phyloP scores from a whole-genome alignment of 2,797 vertebrate species.

The Cuniculus paca region DNA sequence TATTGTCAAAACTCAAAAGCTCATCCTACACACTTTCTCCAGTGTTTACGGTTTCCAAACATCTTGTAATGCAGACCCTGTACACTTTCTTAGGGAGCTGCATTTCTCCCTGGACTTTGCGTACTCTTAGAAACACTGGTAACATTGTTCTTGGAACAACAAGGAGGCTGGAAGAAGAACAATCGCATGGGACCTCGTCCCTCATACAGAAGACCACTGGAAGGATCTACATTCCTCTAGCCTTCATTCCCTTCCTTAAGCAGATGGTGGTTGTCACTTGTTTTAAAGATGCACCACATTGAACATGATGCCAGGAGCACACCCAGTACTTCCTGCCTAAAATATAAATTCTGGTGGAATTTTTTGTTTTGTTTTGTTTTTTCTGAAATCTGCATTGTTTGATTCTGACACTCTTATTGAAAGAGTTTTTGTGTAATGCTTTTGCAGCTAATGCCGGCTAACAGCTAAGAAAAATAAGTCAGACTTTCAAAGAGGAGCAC shows the following conservation, averaged over 20 bases:
- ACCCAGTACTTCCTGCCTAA: background rate
- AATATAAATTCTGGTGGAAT: background rate
- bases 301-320: background rate
- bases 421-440: background rate
- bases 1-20: background rate
- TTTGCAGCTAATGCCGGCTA: slow-evolving; percentile 24
- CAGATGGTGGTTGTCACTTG: background rate
- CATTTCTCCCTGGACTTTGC: background rate
- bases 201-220: fast-evolving
- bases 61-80: fast-evolving
- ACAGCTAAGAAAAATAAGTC: background rate
- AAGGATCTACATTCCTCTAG: fast-evolving
- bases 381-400: slow-evolving; percentile 4
- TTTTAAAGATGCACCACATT: background rate
- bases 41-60: background rate
- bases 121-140: background rate
- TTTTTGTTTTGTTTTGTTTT: background rate
- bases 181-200: background rate
- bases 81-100: background rate
- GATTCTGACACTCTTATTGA: background rate
- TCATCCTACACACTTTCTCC: fast-evolving
- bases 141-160: background rate
- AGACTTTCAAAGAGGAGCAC: slow-evolving; percentile 16
- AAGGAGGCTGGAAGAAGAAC: background rate
- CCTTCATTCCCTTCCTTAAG: fast-evolving